phyloP scores from a whole-genome alignment of 2,113 vertebrate genomes.

The Paramisgurnus dabryanus region DNA sequence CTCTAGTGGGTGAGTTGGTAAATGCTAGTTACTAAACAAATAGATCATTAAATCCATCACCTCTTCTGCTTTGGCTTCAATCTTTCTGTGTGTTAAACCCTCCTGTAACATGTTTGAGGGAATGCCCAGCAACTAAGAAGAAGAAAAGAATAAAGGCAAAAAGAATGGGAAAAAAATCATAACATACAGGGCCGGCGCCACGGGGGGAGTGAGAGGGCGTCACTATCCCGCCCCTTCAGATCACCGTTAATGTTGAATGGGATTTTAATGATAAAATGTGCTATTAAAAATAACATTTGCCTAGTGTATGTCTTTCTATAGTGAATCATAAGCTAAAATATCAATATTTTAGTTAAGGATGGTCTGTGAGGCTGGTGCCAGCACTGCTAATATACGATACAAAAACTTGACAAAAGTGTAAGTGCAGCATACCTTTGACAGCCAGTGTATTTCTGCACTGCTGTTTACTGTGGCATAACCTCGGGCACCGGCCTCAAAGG shows the following conservation, averaged over 20 bases:
- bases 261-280: too few relatives aligned
- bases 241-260: too few relatives aligned
- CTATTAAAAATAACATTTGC: too few relatives aligned
- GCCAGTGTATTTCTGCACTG: slow-evolving; percentile 82
- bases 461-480: slow-evolving; percentile 79
- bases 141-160: neutral
- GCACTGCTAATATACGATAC: neutral
- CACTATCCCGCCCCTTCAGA: too few relatives aligned
- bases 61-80: slow-evolving; percentile 87
- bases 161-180: neutral
- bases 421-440: slow-evolving; percentile 81
- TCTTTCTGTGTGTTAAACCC: slow-evolving; percentile 86
- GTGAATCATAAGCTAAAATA: too few relatives aligned
- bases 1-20: neutral
- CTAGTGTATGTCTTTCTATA: too few relatives aligned
- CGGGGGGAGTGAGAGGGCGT: too few relatives aligned
- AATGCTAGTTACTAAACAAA: neutral
- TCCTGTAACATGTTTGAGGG: slow-evolving; percentile 76
- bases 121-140: slow-evolving; percentile 82
- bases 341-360: too few relatives aligned
- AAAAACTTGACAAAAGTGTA: slow-evolving; percentile 10
- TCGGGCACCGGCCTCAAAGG: slow-evolving; percentile 78
- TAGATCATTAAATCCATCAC: slow-evolving; percentile 60
- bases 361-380: too few relatives aligned
- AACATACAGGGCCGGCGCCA: too few relatives aligned